Percentiles rank a stretch among this genome's conserved stretches.
Conservation (phyloP, 2,888 invertebrate species). For the Parnassius glacialis region DNA sequence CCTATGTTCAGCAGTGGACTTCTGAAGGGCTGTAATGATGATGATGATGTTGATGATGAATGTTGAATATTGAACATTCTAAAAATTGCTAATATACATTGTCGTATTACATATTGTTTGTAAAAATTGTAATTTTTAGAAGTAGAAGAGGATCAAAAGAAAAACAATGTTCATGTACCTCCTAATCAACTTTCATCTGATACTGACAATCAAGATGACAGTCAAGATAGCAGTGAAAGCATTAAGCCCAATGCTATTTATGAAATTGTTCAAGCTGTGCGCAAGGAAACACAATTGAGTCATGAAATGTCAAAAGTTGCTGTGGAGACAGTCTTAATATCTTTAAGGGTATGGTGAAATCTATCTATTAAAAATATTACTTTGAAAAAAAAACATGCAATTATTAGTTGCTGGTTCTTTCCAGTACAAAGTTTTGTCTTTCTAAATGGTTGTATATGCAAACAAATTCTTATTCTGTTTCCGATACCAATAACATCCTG, state of each 20-base stretch:
- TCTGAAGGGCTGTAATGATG: too few relatives aligned
- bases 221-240: constrained; percentile 74
- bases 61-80: too few relatives aligned
- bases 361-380: not conserved
- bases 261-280: constrained; percentile 89
- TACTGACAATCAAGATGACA: constrained; percentile 73
- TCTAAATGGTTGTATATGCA: too few relatives aligned
- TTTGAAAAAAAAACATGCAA: too few relatives aligned
- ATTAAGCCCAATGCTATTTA: constrained; percentile 82
- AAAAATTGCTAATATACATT: too few relatives aligned
- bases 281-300: constrained; percentile 91
- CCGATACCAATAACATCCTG: too few relatives aligned
- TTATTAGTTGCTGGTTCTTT: too few relatives aligned
- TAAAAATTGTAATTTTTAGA: not conserved
- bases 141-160: constrained; percentile 51
- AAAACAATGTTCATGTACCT: constrained; percentile 44
- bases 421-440: too few relatives aligned
- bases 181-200: constrained; percentile 67
- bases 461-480: too few relatives aligned
- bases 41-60: too few relatives aligned
- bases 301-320: constrained; percentile 93
- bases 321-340: constrained; percentile 87
- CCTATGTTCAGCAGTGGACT: too few relatives aligned
- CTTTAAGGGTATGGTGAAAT: constrained; percentile 57
- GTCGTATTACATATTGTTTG: too few relatives aligned